Evolutionary conservation across 2,113 vertebrate genomes (phyloP).

Genomic region (Psettodes erumei): DNA sequence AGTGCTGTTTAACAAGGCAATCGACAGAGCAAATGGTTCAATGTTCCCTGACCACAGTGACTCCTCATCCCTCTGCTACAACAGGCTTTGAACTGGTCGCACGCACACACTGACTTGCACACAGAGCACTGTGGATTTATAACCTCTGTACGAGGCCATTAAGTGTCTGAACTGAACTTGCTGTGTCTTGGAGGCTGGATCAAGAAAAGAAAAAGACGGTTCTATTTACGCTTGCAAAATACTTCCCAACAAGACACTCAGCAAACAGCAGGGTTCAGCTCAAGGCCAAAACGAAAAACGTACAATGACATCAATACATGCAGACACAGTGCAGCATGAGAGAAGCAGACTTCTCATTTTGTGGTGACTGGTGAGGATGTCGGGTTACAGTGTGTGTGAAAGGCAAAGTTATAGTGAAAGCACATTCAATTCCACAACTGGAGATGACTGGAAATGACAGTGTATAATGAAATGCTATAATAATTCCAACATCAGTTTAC

Average conservation of each 20-base stretch:
- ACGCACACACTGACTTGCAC: not conserved
- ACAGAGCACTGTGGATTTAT: constrained; percentile 42
- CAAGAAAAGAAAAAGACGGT: constrained; percentile 24
- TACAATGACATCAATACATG: not conserved
- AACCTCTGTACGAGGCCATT: constrained; percentile 48
- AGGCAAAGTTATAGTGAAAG: not conserved
- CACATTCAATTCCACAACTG: not conserved
- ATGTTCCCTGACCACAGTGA: constrained; percentile 61
- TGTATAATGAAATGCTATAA: not conserved
- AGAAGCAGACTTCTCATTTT: not conserved
- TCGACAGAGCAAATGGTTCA: constrained; percentile 59
- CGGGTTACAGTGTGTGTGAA: not conserved
- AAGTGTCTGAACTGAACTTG: constrained; percentile 55
- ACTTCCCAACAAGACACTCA: constrained; percentile 21
- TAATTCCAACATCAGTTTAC: not conserved
- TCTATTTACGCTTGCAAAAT: constrained; percentile 20
- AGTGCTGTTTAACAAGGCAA: constrained; percentile 73
- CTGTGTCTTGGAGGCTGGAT: constrained; percentile 54
- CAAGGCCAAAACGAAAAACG: constrained; percentile 11
- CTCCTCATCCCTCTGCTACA: constrained; percentile 51
- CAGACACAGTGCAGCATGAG: not conserved
- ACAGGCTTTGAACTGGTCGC: constrained; percentile 55
- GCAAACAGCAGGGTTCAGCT: constrained; percentile 18
- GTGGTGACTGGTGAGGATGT: not conserved
- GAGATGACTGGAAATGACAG: not conserved